A percentile compares a stretch with the other conserved stretches of the same genome.
Conservation (phyloP, 2,888 invertebrate genomes). For the Isoperla grammatica region DNA sequence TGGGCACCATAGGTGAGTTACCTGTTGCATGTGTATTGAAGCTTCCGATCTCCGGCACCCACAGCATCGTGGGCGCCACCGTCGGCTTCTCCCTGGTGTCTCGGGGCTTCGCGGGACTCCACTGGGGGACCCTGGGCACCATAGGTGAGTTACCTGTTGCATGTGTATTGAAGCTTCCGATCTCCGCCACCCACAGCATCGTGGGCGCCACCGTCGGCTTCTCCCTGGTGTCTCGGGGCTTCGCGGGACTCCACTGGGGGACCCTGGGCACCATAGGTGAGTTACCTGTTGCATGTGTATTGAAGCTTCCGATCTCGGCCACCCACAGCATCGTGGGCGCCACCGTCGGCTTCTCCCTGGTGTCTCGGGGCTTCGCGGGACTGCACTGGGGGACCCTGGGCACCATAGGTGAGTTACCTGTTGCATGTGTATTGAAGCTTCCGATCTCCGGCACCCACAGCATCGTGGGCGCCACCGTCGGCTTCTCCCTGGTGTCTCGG, state of each 20-base stretch:
- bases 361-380: slow-evolving; percentile 78
- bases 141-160: too few species aligned
- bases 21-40: too few species aligned
- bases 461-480: too few species aligned
- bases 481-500: too few species aligned
- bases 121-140: too few species aligned
- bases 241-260: slow-evolving; percentile 75
- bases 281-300: slow-evolving; percentile 88
- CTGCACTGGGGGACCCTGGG: slow-evolving; percentile 78
- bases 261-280: slow-evolving; percentile 74
- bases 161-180: slow-evolving; percentile 90
- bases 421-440: too few species aligned
- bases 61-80: too few species aligned
- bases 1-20: too few species aligned
- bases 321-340: slow-evolving; percentile 99
- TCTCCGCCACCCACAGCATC: slow-evolving; percentile 99
- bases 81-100: too few species aligned
- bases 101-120: too few species aligned
- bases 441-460: too few species aligned
- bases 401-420: slow-evolving; percentile 64
- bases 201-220: slow-evolving; percentile 98
- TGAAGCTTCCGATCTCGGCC: slow-evolving; percentile 96
- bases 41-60: too few species aligned
- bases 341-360: slow-evolving; percentile 93
- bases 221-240: slow-evolving; percentile 85